Evolutionary conservation across 2,113 vertebrate species (phyloP), one percentile per base, ranked within the genome.

Genomic region (Sinocyclocheilus anophthalmus): DNA sequence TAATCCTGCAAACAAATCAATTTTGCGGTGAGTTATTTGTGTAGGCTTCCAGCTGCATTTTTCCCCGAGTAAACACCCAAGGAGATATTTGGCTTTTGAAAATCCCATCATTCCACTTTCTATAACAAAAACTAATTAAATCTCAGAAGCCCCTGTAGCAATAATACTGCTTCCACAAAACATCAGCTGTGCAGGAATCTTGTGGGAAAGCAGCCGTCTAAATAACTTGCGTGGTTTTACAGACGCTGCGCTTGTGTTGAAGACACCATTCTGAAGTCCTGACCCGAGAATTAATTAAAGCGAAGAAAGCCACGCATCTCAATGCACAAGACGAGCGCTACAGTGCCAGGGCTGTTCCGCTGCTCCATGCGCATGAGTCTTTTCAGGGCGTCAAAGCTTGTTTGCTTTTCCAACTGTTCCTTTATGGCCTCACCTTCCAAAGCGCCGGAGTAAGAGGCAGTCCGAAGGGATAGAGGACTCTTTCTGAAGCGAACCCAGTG

Each of bases 321-420:
- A 84, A 89, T 90, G 77, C 12, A 50, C 45, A 81, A 24, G 70
- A 42, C 20, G 73, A 61, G 33, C 26, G 4, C 24, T 42, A 78
- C 75, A 37, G 79, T 82, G 48, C 80, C 55, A 9, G 70, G 24
- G 61, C 55, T 45, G 30, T 76, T 65, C 33, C 42, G 2, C 8
- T 9, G 30, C 33, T 79, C 45, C 1, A 9, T 81, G 53, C 22
- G 76, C n/a, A 77, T 26, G 50, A 78, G 89, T 92, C 92, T 90
- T 88, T 92, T 94, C 92, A 90, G 88, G 18, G 24, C 88, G 88
- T 92, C 90, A 93, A 80, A 91, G 90, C 85, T 84, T 93, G 92
- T 94, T 94, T 95, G 90, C 92, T 93, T 94, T 93, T 92, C 90
- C 83, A 83, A 87, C 86, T 86, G 79, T 86, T 93, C 79, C 90